A percentile compares a stretch with the other conserved stretches of the same genome.
Conservation (phyloP, 23 tunicate genomes). For the Botrylloides violaceus region DNA sequence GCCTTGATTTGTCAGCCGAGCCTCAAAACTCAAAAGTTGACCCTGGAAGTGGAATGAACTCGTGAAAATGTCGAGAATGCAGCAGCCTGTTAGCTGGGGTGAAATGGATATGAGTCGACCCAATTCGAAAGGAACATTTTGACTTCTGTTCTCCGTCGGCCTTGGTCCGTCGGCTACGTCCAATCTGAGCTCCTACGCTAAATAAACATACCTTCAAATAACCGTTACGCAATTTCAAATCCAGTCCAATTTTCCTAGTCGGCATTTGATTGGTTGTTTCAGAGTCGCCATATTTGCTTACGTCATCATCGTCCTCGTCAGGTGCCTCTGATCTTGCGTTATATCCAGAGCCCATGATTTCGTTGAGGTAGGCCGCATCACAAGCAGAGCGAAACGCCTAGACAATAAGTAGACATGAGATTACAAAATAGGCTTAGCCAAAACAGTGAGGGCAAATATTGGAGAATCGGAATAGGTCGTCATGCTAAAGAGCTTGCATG, state of each 20-base stretch:
- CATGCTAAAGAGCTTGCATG: too few relatives aligned
- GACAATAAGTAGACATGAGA: not conserved
- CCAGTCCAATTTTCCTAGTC: conserved; percentile 11
- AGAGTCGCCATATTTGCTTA: conserved; percentile 7
- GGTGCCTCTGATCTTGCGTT: conserved; percentile 30
- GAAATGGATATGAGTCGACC: too few relatives aligned
- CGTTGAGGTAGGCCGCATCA: not conserved
- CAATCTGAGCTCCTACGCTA: too few relatives aligned
- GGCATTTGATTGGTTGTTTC: not conserved
- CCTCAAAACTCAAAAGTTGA: conserved; percentile 47
- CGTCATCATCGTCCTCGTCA: conserved; percentile 32
- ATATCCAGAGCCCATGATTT: conserved; percentile 6
- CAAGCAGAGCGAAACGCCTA: conserved; percentile 26
- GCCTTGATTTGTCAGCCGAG: conserved; percentile 45
- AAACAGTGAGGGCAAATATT: too few relatives aligned
- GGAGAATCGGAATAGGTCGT: too few relatives aligned
- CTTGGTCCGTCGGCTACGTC: too few relatives aligned
- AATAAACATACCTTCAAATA: conserved; percentile 8
- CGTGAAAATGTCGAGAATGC: too few relatives aligned
- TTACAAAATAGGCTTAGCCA: too few relatives aligned
- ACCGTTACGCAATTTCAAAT: conserved; percentile 10
- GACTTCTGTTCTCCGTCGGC: too few relatives aligned
- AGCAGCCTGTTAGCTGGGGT: too few relatives aligned
- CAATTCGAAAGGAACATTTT: too few relatives aligned
- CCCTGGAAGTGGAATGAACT: conserved; percentile 36